Evolutionary conservation across 2,113 vertebrate species (phyloP).

Genomic region (Catharus minimus): DNA sequence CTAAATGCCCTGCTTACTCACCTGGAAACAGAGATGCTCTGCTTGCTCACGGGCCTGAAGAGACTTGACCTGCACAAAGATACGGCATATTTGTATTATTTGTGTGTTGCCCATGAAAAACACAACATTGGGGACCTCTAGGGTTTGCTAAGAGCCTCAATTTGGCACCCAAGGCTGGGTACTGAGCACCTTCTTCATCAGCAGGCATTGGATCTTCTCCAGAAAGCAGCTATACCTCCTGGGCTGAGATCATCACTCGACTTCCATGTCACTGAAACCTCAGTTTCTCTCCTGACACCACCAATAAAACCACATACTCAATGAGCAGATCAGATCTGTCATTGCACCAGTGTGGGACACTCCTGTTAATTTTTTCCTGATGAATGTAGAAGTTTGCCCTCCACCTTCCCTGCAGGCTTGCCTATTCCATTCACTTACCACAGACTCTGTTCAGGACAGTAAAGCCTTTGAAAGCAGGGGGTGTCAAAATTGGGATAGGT

Average conservation of each 20-base stretch:
- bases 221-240: neutral
- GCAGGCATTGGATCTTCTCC: neutral
- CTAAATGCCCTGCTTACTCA: neutral
- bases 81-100: accelerated
- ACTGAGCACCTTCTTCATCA: neutral
- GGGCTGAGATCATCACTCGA: neutral
- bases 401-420: neutral
- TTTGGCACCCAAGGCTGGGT: neutral
- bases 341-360: neutral
- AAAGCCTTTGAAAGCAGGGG: neutral
- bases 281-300: neutral
- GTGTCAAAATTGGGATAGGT: neutral
- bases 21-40: neutral
- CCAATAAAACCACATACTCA: neutral
- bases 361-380: neutral
- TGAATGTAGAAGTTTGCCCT: neutral
- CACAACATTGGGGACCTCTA: neutral
- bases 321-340: neutral
- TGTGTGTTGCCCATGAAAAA: neutral
- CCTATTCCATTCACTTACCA: neutral
- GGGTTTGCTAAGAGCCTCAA: neutral
- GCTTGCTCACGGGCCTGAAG: neutral
- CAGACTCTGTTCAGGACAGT: neutral
- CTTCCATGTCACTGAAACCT: neutral
- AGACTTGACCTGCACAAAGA: neutral